These are phyloP conservation scores for Odontocerum albicorne DNA, from an alignment of 2,888 invertebrate species.

Conservation along the genomic window DNA sequence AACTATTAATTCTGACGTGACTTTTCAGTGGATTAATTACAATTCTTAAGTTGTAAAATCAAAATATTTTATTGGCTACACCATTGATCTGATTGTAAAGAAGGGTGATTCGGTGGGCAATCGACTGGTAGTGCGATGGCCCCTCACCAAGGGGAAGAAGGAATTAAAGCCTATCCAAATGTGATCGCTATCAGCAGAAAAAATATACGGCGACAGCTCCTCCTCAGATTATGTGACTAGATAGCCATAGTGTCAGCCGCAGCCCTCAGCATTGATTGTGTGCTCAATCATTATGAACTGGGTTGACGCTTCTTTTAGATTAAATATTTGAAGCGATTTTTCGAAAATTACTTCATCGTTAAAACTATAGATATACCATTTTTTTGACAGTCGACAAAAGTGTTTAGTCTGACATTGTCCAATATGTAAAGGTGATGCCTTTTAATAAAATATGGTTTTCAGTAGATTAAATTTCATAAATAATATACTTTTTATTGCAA, in stretches of 20 bases:
- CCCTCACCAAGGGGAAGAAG: background rate
- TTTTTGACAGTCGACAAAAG: no score
- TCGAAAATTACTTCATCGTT: no score
- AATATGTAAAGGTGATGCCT: no score
- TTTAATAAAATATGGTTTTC: no score
- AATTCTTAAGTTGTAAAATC: background rate
- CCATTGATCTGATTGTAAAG: background rate
- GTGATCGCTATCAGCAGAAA: conserved; percentile 25
- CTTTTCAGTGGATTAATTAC: no score
- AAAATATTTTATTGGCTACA: background rate
- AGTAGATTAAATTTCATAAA: no score
- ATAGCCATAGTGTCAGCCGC: no score
- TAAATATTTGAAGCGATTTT: conserved; percentile 13
- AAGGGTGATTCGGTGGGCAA: background rate
- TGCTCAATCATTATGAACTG: conserved; percentile 17
- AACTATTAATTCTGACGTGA: no score
- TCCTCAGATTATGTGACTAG: conserved; percentile 15
- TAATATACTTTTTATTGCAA: no score
- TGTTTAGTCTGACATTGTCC: no score
- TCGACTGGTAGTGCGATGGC: background rate
- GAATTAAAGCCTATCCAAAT: conserved; percentile 26
- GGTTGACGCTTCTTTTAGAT: conserved; percentile 1
- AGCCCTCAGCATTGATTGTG: conserved; percentile 10
- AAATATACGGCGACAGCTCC: conserved; percentile 22
- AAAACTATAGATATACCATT: no score